Evolutionary conservation across 2,797 vertebrate genomes (phyloP).

Genomic region (Okamejei kenojei): DNA sequence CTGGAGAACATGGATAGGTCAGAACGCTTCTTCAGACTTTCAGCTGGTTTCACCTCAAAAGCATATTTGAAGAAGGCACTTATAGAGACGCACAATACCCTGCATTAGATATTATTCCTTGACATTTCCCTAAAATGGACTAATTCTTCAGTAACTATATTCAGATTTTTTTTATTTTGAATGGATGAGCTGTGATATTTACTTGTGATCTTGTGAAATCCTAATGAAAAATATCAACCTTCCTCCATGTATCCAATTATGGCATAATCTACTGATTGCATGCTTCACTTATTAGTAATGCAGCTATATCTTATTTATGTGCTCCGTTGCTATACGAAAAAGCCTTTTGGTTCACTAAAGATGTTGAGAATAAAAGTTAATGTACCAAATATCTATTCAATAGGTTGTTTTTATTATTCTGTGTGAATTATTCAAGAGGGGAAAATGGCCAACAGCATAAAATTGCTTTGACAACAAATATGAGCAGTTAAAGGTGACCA

Average conservation of each 20-base stretch:
- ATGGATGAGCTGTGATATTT: neutral
- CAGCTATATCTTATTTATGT: slow-evolving; percentile 21
- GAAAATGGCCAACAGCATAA: neutral
- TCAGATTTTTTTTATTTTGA: neutral
- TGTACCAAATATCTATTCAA: slow-evolving; percentile 37
- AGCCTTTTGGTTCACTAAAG: slow-evolving; percentile 37
- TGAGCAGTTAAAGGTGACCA: slow-evolving; percentile 6
- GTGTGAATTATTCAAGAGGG: slow-evolving; percentile 28
- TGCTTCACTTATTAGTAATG: slow-evolving; percentile 34
- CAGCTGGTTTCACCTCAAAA: neutral
- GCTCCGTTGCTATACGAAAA: neutral
- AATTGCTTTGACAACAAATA: slow-evolving; percentile 19
- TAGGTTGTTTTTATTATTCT: slow-evolving; percentile 33
- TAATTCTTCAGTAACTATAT: neutral
- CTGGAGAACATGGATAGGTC: too few species aligned
- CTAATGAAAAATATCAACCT: slow-evolving; percentile 1
- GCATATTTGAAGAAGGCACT: neutral
- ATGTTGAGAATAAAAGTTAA: slow-evolving; percentile 38
- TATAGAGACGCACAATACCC: neutral
- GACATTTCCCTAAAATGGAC: neutral
- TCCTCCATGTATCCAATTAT: slow-evolving; percentile 16
- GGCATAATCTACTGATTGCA: slow-evolving; percentile 33
- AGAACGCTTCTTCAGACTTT: neutral
- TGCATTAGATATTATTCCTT: neutral
- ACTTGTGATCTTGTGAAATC: neutral